A percentile compares a stretch with the other conserved stretches of the same genome.
phyloP scores from a whole-genome alignment of 2,888 invertebrate genomes.

The Piscicola geometra region DNA sequence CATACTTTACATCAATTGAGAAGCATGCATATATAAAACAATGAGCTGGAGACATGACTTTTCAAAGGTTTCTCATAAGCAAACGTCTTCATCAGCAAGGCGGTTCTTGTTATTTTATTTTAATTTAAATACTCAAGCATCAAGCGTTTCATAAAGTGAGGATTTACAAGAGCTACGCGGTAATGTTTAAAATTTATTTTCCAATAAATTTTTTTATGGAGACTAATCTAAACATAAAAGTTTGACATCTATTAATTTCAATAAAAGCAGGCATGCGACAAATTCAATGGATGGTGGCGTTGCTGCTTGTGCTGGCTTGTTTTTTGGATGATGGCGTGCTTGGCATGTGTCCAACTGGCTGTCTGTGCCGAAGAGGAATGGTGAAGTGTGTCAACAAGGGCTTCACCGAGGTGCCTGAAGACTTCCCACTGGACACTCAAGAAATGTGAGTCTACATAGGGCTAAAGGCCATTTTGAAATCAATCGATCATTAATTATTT shows the following conservation, averaged over 20 bases:
- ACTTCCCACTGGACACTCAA: background rate
- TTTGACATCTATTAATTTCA: background rate
- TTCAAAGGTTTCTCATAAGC: no score
- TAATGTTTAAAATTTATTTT: no score
- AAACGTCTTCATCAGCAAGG: no score
- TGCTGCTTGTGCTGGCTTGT: background rate
- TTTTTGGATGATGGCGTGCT: background rate
- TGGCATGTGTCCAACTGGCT: background rate
- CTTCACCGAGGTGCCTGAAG: background rate
- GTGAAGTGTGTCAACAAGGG: background rate
- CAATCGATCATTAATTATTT: background rate
- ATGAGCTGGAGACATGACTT: no score
- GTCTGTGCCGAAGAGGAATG: constrained; percentile 1
- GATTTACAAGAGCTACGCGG: no score
- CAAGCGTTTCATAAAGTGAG: no score
- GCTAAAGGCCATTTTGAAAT: background rate
- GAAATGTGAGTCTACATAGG: background rate
- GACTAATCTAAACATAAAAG: background rate
- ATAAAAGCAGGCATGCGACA: background rate
- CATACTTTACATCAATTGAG: no score
- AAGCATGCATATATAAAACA: no score
- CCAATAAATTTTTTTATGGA: background rate
- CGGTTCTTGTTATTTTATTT: no score
- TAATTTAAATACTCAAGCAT: no score
- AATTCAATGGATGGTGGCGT: background rate